phyloP scores from a whole-genome alignment of 2,888 invertebrate species.

The Pristionchus fissidentatus region DNA sequence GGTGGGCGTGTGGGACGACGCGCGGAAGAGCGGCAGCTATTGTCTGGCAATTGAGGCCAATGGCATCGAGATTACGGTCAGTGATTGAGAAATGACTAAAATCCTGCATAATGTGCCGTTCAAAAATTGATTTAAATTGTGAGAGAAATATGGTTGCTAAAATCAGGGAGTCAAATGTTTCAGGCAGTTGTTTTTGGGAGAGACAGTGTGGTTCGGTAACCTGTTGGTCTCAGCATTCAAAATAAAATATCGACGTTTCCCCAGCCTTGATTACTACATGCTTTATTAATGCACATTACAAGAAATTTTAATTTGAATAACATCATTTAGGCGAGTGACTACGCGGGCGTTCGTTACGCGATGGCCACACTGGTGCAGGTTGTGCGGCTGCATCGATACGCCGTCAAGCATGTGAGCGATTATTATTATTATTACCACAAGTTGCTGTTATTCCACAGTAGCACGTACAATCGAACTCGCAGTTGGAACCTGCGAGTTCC shows the following conservation, averaged over 20 bases:
- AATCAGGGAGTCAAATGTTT: too few relatives aligned
- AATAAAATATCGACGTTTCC: too few relatives aligned
- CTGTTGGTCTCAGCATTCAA: too few relatives aligned
- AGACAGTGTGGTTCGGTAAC: not conserved
- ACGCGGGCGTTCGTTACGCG: conserved; percentile 80
- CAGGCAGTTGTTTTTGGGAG: not conserved
- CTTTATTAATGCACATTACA: too few relatives aligned
- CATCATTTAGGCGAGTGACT: conserved; percentile 80
- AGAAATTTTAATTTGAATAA: not conserved
- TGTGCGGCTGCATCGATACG: conserved; percentile 63
- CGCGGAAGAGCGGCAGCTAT: conserved; percentile 63
- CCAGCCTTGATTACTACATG: too few relatives aligned
- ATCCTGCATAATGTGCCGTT: not conserved
- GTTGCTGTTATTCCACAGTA: not conserved
- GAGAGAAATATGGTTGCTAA: too few relatives aligned
- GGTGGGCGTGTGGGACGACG: conserved; percentile 66
- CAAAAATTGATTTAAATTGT: not conserved
- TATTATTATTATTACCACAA: not conserved
- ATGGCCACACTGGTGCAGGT: conserved; percentile 69
- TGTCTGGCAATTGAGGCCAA: conserved; percentile 61
- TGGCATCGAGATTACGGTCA: conserved; percentile 48
- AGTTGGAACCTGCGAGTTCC: not conserved
- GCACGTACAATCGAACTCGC: not conserved
- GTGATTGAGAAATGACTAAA: too few relatives aligned
- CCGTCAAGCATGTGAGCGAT: conserved; percentile 5